Percentiles rank a stretch among this genome's conserved stretches.
Evolutionary conservation across 2,797 vertebrate genomes (phyloP).

Genomic region (Manis crassicaudata): DNA sequence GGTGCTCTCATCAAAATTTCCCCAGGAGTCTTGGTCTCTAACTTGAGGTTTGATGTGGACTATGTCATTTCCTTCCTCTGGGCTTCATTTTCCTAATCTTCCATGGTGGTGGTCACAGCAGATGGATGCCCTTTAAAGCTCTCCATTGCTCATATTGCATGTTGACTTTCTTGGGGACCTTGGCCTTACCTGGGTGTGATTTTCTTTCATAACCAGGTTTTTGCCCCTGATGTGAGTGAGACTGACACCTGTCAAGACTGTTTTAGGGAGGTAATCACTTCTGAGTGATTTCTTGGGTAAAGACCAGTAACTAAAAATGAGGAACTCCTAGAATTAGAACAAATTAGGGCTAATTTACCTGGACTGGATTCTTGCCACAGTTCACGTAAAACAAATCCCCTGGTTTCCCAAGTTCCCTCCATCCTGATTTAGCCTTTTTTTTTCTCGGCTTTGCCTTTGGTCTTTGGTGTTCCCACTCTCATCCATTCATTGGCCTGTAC

Average conservation of each 20-base stretch:
- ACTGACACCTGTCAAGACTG: not conserved
- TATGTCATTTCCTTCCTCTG: not conserved
- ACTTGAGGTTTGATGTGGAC: not conserved
- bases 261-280: not conserved
- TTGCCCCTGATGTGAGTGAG: not conserved
- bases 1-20: not conserved
- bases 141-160: not conserved
- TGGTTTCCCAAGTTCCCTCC: not conserved
- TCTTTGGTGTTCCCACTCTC: not conserved
- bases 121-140: not conserved
- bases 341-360: not conserved
- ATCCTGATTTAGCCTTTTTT: not conserved
- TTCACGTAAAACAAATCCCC: not conserved
- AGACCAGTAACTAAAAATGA: not conserved
- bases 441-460: slow-evolving; percentile 27
- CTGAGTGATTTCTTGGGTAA: not conserved
- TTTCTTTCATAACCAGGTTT: not conserved
- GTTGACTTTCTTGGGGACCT: not conserved
- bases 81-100: not conserved
- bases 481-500: not conserved
- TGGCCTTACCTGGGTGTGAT: not conserved
- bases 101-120: not conserved
- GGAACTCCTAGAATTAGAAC: slow-evolving; percentile 28
- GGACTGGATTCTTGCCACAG: not conserved
- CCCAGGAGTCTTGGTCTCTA: not conserved